A percentile compares a stretch with the other conserved stretches of the same genome.
phyloP scores from a whole-genome alignment of 2,888 invertebrate genomes.

The Sphaeridia pumilis region DNA sequence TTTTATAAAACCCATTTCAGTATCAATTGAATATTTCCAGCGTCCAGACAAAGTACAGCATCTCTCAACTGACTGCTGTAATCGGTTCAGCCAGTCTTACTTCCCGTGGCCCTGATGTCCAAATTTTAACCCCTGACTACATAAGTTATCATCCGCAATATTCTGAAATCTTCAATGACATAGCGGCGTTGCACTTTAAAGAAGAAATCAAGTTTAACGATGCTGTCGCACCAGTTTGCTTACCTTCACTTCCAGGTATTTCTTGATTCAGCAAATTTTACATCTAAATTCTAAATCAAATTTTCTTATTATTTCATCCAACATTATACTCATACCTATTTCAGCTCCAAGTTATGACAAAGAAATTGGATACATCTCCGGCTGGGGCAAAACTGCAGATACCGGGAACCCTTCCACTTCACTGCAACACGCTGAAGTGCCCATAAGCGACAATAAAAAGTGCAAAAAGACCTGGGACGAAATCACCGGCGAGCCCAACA shows the following conservation, averaged over 20 bases:
- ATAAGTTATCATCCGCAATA: constrained; percentile 6
- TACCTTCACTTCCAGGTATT: constrained; percentile 5
- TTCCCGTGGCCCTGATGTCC: too few species aligned
- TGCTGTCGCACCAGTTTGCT: constrained; percentile 4
- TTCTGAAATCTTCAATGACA: constrained; percentile 8
- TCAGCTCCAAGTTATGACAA: constrained; percentile 1
- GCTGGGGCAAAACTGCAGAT: constrained; percentile 10
- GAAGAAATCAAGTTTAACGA: background rate
- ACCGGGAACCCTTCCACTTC: background rate
- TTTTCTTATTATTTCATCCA: background rate
- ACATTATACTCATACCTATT: background rate
- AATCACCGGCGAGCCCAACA: constrained; percentile 1
- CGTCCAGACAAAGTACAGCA: background rate
- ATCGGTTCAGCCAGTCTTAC: background rate
- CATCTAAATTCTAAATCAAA: background rate
- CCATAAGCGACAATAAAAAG: background rate
- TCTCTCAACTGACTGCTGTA: background rate
- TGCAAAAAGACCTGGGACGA: constrained; percentile 8
- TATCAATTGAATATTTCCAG: background rate
- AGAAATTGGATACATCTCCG: constrained; percentile 7
- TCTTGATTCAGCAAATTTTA: background rate
- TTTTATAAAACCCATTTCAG: background rate
- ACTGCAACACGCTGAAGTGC: constrained; percentile 4
- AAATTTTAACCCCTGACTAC: background rate
- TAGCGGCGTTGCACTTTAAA: constrained; percentile 6